A percentile compares a stretch with the other conserved stretches of the same genome.
These are phyloP conservation scores for Cryptoblepharus egeriae DNA, from an alignment of 2,797 vertebrate species.

Conservation along the genomic window DNA sequence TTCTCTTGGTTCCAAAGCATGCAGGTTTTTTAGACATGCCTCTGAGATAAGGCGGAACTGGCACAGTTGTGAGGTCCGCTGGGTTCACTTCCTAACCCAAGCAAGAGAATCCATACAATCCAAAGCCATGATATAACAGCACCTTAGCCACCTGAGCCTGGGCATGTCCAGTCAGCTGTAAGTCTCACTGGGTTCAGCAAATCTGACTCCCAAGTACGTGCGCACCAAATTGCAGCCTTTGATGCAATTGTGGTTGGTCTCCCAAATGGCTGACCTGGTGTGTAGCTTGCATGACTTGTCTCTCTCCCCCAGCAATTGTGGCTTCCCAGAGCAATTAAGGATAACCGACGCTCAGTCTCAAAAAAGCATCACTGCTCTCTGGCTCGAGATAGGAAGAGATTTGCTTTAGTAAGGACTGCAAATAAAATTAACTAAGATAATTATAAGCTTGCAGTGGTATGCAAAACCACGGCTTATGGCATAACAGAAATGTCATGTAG, in stretches of 20 bases:
- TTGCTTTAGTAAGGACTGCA: background rate
- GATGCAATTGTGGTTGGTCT: background rate
- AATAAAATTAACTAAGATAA: constrained; percentile 6
- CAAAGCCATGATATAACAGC: background rate
- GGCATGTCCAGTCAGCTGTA: background rate
- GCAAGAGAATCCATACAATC: background rate
- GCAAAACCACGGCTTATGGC: constrained; percentile 1
- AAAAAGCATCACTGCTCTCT: background rate
- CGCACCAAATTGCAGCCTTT: background rate
- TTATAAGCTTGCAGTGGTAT: background rate
- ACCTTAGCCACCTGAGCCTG: background rate
- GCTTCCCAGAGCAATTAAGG: background rate
- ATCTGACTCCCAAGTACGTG: background rate
- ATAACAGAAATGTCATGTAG: background rate
- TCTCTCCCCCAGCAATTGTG: background rate
- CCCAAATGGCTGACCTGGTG: background rate
- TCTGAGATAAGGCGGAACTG: background rate
- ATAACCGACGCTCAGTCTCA: background rate
- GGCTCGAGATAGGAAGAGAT: background rate
- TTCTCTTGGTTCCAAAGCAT: no score
- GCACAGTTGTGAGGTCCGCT: background rate
- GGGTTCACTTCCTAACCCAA: background rate
- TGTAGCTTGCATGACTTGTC: background rate
- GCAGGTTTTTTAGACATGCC: background rate
- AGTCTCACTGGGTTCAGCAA: background rate